Evolutionary conservation across 1,140 invertebrate species (phyloP), one percentile per base, ranked within the genome.

Genomic region (Tigriopus japonicus): DNA sequence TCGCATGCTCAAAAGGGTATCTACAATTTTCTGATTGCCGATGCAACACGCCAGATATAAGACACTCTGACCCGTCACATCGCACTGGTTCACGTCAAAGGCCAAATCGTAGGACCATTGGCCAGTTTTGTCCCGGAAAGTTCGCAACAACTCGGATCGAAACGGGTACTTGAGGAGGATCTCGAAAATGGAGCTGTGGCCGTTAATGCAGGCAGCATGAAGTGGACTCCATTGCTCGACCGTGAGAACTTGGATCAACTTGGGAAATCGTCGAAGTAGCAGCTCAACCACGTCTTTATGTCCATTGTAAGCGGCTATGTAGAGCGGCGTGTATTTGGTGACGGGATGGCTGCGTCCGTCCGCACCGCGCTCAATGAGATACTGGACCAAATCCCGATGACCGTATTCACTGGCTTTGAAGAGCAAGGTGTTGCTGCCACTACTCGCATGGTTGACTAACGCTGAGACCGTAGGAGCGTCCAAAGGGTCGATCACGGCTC

Each of bases 161-260:
- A 93, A 96, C 0, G 81, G 75, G 69, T 82, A 88, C 66, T 85
- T 81, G 0, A 97, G 75, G 1, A 95, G 72, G 17, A 85, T 68
- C 45, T 87, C 83, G 42, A 90, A 75, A 42, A 92, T 73, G 24
- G 77, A 67, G 14, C 81, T 72, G 71, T 94, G 88, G 2, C 86
- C 86, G 69, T 88, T 87, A 61, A 91, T 87, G 63, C 83, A 85
- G 41, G 88, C 87, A 6, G 88, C 89, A 73, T 97, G 93, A 23
- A 96, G 76, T 0, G 92, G 89, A 51, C 94, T 72, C 85, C 89
- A 90, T 66, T 82, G 81, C 69, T 96, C 91, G 1, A 94, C 87
- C 0, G 91, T 96, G 45, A 81, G 76, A 67, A 82, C 79, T 73
- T 81, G 74, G 7, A 79, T 72, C 42, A 82, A 68, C 56, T 76